These are phyloP conservation scores for Tragelaphus buxtoni DNA, from an alignment of 2,113 vertebrate genomes.

Conservation along the genomic window DNA sequence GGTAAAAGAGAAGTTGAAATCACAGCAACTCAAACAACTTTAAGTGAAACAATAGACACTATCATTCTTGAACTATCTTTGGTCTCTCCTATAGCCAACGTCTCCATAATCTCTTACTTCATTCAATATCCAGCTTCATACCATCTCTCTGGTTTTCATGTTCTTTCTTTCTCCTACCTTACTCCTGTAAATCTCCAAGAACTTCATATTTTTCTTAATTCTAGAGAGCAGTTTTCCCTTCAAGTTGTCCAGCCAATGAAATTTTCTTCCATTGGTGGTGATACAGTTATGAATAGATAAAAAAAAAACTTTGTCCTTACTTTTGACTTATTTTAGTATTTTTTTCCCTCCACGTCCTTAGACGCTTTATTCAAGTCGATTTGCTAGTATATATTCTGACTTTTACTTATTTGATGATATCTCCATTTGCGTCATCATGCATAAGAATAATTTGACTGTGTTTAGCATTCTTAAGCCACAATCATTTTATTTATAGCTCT, in stretches of 20 bases:
- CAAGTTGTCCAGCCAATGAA: not conserved
- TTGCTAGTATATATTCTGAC: conserved; percentile 35
- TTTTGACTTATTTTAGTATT: not conserved
- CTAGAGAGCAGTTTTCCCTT: not conserved
- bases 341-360: not conserved
- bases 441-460: conserved; percentile 41
- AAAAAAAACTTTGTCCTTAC: not conserved
- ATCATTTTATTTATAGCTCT: conserved; percentile 39
- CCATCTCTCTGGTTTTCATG: not conserved
- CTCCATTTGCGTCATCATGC: conserved; percentile 30
- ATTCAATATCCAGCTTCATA: not conserved
- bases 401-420: conserved; percentile 55
- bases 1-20: not conserved
- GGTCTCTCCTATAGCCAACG: not conserved
- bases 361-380: not conserved
- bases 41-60: not conserved
- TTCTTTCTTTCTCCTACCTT: not conserved
- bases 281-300: not conserved
- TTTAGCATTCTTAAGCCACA: conserved; percentile 41
- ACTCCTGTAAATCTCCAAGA: not conserved
- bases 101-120: not conserved
- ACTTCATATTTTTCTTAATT: not conserved
- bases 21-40: not conserved
- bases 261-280: not conserved
- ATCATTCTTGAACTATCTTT: not conserved